Percentiles rank a stretch among this genome's conserved stretches.
Evolutionary conservation across 1,140 invertebrate genomes (phyloP).

Genomic region (Lepidurus packardi): DNA sequence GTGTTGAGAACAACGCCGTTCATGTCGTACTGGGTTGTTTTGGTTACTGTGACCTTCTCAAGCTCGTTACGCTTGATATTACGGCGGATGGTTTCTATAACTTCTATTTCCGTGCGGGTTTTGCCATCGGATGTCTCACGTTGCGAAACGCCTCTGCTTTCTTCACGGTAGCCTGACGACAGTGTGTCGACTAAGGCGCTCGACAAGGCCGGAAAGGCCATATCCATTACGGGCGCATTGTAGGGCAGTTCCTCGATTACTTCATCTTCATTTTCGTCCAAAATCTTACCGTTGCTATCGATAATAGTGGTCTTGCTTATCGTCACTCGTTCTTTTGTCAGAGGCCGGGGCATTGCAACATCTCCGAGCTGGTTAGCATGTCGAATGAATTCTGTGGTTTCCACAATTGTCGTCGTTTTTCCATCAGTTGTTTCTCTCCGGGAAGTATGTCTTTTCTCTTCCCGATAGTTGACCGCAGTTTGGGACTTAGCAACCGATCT

Average conservation of each 20-base stretch:
- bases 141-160: background rate
- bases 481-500: background rate
- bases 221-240: background rate
- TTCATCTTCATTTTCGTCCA: background rate
- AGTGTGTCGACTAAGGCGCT: background rate
- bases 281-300: background rate
- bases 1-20: slow-evolving; percentile 26
- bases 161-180: slow-evolving; percentile 21
- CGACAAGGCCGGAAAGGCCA: background rate
- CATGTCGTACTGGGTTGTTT: slow-evolving; percentile 16
- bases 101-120: slow-evolving; percentile 16
- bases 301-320: background rate
- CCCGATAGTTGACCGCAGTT: background rate
- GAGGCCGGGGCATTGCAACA: background rate
- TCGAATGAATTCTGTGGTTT: background rate
- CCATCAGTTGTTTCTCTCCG: slow-evolving; percentile 33
- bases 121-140: slow-evolving; percentile 29
- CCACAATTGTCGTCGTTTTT: slow-evolving; percentile 34
- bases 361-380: background rate
- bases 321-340: background rate
- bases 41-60: slow-evolving; percentile 29
- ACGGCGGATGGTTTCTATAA: slow-evolving; percentile 29
- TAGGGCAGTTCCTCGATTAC: background rate
- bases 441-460: slow-evolving; percentile 33
- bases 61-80: slow-evolving; percentile 1